Evolutionary conservation across 2,888 invertebrate species (phyloP).

Genomic region (Micropterix aruncella): DNA sequence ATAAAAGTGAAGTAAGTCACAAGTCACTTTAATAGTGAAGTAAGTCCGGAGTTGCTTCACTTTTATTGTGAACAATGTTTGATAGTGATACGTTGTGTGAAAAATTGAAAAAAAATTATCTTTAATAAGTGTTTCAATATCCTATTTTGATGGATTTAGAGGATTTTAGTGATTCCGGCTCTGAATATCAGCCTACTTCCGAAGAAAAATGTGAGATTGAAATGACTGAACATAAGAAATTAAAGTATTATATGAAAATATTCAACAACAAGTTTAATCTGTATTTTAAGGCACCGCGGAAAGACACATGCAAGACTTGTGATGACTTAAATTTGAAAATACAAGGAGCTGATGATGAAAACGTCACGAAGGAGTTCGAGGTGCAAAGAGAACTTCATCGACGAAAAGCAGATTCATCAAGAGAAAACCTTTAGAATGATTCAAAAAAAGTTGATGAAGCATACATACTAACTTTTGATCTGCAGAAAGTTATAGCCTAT

Average conservation of each 20-base stretch:
- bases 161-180: too few species aligned
- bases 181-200: too few species aligned
- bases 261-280: constrained; percentile 11
- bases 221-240: too few species aligned
- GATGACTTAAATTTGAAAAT: constrained; percentile 10
- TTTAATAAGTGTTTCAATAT: too few species aligned
- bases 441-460: constrained; percentile 11
- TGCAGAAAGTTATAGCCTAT: constrained; percentile 14
- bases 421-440: constrained; percentile 11
- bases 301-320: constrained; percentile 11
- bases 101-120: too few species aligned
- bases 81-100: too few species aligned
- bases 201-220: too few species aligned
- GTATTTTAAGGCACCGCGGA: constrained; percentile 8
- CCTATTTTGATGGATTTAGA: too few species aligned
- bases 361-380: constrained; percentile 7
- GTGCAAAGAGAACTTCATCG: constrained; percentile 12
- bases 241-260: constrained; percentile 10
- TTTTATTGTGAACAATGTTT: too few species aligned
- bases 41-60: too few species aligned
- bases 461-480: constrained; percentile 10
- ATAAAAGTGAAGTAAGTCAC: too few species aligned
- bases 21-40: too few species aligned
- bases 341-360: constrained; percentile 9
- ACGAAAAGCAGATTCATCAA: constrained; percentile 12